Conservation (phyloP, 1,140 invertebrate genomes). For the Trichomalopsis sarcophagae region DNA sequence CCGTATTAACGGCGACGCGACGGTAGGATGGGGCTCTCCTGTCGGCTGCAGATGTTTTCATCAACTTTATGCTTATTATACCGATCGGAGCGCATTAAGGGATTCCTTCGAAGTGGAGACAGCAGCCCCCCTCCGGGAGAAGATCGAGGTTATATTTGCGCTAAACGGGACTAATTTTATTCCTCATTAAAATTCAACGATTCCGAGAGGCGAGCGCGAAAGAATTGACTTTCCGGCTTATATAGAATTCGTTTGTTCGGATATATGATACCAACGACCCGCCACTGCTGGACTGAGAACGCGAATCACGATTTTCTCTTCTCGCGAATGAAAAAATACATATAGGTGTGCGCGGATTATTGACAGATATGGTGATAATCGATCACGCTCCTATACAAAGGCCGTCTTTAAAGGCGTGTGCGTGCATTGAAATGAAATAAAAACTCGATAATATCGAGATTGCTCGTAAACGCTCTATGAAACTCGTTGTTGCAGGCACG, state of each 20-base stretch:
- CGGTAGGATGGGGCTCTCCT: conserved; percentile 44
- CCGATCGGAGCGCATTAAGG: conserved; percentile 50
- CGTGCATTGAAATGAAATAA: conserved; percentile 6
- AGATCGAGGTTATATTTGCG: conserved; percentile 31
- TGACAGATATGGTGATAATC: neutral
- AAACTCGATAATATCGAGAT: conserved; percentile 15
- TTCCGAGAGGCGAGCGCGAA: neutral
- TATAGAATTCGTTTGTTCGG: neutral
- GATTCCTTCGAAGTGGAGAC: conserved; percentile 3
- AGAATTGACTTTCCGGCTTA: neutral
- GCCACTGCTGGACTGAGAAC: neutral
- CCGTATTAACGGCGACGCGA: conserved; percentile 5
- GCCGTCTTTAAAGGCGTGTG: neutral
- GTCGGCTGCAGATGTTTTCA: conserved; percentile 63
- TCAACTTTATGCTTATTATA: conserved; percentile 62
- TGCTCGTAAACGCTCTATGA: conserved; percentile 41
- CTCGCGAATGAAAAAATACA: neutral
- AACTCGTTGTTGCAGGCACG: conserved; percentile 46
- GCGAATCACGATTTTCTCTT: neutral
- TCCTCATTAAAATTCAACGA: conserved; percentile 32
- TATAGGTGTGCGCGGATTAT: neutral
- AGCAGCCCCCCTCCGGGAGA: neutral
- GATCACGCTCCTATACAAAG: neutral
- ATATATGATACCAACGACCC: neutral
- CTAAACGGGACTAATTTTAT: conserved; percentile 18